Conservation (phyloP, 30 jellyfish, hydroid and myxozoan species). For the Chironex yamaguchii region DNA sequence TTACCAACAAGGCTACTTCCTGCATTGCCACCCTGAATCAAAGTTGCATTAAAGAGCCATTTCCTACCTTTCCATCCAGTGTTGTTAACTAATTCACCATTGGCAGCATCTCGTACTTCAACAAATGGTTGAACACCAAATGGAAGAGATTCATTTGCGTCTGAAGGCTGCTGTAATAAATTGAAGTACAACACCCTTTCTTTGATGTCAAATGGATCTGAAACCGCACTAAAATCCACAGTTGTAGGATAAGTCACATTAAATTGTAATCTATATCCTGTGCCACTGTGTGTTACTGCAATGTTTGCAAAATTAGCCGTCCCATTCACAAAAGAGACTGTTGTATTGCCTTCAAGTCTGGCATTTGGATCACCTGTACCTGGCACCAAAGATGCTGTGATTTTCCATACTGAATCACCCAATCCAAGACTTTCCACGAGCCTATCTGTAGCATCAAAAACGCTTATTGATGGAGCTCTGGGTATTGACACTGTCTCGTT, state of each 20-base stretch:
- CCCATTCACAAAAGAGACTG: conserved; percentile 88
- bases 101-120: conserved; percentile 72
- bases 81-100: conserved; percentile 66
- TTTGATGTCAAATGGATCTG: conserved; percentile 68
- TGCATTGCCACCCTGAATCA: conserved; percentile 55
- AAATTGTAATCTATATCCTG: conserved; percentile 77
- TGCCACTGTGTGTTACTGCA: conserved; percentile 86
- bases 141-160: conserved; percentile 77
- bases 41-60: conserved; percentile 75
- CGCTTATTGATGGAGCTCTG: conserved; percentile 71
- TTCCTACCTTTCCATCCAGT: conserved; percentile 88
- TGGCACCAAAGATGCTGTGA: conserved; percentile 74
- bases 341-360: conserved; percentile 69
- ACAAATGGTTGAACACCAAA: conserved; percentile 77
- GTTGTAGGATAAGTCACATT: conserved; percentile 80
- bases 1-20: conserved; percentile 63
- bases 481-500: conserved; percentile 88
- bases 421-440: conserved; percentile 86
- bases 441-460: conserved; percentile 72
- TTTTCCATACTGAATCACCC: conserved; percentile 73
- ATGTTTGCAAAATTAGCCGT: conserved; percentile 88
- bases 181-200: conserved; percentile 73
- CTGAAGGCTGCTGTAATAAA: conserved; percentile 42
- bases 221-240: conserved; percentile 48
- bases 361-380: conserved; percentile 91